Conservation (phyloP, 2,888 invertebrate species). For the Aelia acuminata region DNA sequence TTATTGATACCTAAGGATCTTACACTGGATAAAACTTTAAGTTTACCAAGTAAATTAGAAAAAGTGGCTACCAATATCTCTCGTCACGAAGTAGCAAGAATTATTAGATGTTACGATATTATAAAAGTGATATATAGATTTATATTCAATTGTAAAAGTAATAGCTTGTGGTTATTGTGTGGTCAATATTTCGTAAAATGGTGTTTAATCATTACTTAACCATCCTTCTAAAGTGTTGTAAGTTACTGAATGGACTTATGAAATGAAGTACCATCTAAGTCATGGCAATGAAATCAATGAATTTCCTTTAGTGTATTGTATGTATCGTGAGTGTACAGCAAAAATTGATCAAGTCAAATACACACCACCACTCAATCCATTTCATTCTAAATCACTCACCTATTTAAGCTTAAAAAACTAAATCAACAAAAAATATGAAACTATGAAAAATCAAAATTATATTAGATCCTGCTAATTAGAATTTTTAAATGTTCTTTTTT, state of each 20-base stretch:
- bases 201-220: neutral
- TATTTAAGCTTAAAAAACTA: too few species aligned
- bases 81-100: neutral
- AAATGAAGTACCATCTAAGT: neutral
- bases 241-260: neutral
- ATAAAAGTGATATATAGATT: constrained; percentile 28
- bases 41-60: neutral
- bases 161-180: constrained; percentile 23
- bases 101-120: neutral
- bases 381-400: too few species aligned
- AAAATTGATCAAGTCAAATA: too few species aligned
- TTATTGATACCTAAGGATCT: neutral
- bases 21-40: neutral
- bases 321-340: too few species aligned
- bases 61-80: neutral
- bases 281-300: too few species aligned
- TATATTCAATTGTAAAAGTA: neutral
- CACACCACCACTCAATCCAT: too few species aligned
- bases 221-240: neutral
- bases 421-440: too few species aligned
- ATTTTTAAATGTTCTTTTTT: too few species aligned
- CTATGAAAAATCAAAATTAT: too few species aligned
- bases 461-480: too few species aligned
- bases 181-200: constrained; percentile 14
- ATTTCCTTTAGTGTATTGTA: too few species aligned